Base-by-base conservation (phyloP, 2,888 invertebrate genomes). In the Beris chalybata region DNA sequence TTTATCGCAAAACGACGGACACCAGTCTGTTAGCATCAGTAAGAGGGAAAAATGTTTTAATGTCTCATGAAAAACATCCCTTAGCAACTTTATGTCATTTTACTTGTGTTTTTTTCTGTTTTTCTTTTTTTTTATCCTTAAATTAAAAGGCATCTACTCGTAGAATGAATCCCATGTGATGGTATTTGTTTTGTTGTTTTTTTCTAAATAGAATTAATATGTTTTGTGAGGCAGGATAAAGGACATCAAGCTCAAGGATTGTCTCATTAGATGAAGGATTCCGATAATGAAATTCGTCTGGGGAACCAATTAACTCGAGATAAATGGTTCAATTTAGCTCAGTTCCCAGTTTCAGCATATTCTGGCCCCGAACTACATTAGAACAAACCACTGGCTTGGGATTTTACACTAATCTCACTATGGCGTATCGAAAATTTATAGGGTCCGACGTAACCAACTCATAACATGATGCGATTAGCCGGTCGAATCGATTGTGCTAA, bases 381-480 rank as follows among this genome's bases (percentile, higher is more conserved):
- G 5, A 38, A 38, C 9, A 38, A 38, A 38, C 38, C 38, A 38
- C 38, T 38, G 38, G 38, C 1, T 38, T 38, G 38, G 9, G 38
- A 9, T 38, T 9, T 38, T 38, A 38, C 38, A 38, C 38, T 7
- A 38, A 5, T 22, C 22, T 22, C 22, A 22, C 22, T 22, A 22
- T 38, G 38, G 38, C 38, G 38, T 9, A 22, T 38, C 5, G 38
- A 38, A 38, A 38, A 38, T 38, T 38, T 38, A 59, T 59, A 9
- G 58, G 47, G 47, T 59, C 45, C 47, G 58, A 59, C 31, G 58
- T 44, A 22, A 47, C 58, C 31, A 59, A 47, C 58, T 59, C 58
- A 59, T 59, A 59, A 59, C 58, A 47, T 59, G 58, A 59, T 59
- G 47, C 58, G 58, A 59, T 59, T 59, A 59, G 31, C 47, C 47